Base-by-base conservation (phyloP, 2,797 vertebrate species). In the Spondyliosoma cantharus region DNA sequence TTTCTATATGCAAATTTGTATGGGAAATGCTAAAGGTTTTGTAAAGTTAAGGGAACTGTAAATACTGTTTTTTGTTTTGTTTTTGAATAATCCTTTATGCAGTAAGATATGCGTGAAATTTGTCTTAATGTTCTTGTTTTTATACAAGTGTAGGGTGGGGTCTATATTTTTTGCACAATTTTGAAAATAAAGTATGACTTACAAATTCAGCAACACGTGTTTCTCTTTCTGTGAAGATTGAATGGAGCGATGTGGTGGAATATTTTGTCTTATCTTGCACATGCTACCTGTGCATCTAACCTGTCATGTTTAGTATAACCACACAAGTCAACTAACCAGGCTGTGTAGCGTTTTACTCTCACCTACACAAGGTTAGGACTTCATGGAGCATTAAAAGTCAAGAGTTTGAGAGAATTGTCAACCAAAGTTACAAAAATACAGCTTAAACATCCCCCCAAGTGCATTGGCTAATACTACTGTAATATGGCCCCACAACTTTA, bases 31-130 rank as follows among this genome's bases (percentile, higher is more conserved):
- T 62, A 74, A 84, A 74, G 48, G 63, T 85, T 93, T 91, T 95
- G 89, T 94, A 91, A 93, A 94, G 84, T 87, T 86, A 78, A 80
- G 75, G 74, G 65, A 91, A 91, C 61, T 93, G 95, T 95, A 95
- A 94, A 95, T 95, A 94, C 52, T 71, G 48, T 29, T 43, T 53
- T 84, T 76, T 81, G 27, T 59, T 54, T 74, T 80, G 27, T 87
- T 89, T 87, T 70, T 81, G 17, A 82, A 83, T 84, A 42, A 77
- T 81, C 74, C 76, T 71, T 78, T 86, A 71, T 86, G 60, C 60
- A 74, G 48, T 86, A 81, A 89, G 32, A 81, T 78, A 83, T 87
- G 79, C 92, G 79, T 91, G 79, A 86, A 85, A 88, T 68, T 7
- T 81, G 52, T 84, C 81, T 78, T 43, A 50, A 60, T 76, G 87